Evolutionary conservation across 2,113 vertebrate species (phyloP).

Genomic region (Isichthys henryi): DNA sequence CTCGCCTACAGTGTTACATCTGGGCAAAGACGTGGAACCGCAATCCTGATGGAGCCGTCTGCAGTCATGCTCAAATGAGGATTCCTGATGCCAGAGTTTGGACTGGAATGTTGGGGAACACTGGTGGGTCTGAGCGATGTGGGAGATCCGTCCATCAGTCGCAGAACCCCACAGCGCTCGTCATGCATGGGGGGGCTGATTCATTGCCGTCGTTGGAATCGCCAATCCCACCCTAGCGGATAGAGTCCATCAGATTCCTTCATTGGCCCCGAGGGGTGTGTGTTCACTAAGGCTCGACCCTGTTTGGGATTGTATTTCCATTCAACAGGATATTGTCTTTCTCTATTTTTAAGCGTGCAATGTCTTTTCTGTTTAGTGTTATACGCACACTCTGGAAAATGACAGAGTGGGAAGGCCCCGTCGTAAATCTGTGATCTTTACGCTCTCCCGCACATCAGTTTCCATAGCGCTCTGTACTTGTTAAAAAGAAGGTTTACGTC

Average conservation of each 20-base stretch:
- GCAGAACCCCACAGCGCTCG: not conserved
- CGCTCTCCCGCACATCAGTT: not conserved
- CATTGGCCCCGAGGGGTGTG: not conserved
- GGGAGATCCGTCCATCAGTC: not conserved
- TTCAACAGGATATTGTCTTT: not conserved
- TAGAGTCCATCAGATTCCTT: not conserved
- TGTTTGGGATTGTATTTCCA: not conserved
- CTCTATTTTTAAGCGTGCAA: not conserved
- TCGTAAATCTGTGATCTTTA: slow-evolving; percentile 5
- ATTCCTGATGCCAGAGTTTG: not conserved
- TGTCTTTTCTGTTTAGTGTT: not conserved
- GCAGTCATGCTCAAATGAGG: not conserved
- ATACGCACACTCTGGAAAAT: not conserved
- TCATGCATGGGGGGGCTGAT: not conserved
- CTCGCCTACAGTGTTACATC: not conserved
- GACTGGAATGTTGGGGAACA: not conserved
- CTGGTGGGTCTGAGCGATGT: not conserved
- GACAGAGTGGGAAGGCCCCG: not conserved
- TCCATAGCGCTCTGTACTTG: not conserved
- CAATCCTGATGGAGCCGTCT: not conserved
- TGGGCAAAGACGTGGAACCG: not conserved
- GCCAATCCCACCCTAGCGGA: not conserved
- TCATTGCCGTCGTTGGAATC: not conserved
- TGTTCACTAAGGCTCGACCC: not conserved
- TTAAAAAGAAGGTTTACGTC: not conserved